Evolutionary conservation across 2,113 vertebrate species (phyloP), one percentile per base, ranked within the genome.

Genomic region (Morphnarchus princeps): DNA sequence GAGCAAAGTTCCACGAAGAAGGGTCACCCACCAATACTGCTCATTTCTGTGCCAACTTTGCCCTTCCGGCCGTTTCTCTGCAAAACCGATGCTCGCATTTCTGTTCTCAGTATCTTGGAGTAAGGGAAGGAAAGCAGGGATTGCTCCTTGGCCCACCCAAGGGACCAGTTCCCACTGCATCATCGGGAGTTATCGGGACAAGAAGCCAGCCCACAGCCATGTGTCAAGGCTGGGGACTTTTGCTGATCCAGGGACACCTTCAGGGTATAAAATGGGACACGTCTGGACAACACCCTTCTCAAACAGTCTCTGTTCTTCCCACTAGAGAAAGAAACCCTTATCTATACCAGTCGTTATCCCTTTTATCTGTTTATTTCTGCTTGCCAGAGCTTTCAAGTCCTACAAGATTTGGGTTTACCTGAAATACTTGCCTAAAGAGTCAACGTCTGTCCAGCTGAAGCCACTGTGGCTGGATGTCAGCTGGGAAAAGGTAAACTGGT

Each of bases 131-230:
- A 77, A 55, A 11, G 2, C 31, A 2, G 32, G 70, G 82, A 10
- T 8, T 5, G 7, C 34, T 16, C 40, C 31, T 4, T 3, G 9
- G 43, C 32, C 32, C 25, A 25, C 13, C 40, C 67, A 26, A 26
- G 34, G 84, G 59, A 31, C 20, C 40, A 3, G 19, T 5, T 88
- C 84, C 80, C 66, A 28, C 11, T 6, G 6, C 20, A 7, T 7
- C 82, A 20, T 4, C n/a, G 5, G 25, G 49, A 45, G 42, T 7
- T 25, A 32, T 3, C 0, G 5, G 59, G 2, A 7, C 0, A 0
- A 62, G 66, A n/a, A 45, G 11, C 17, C 77, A 80, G 63, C 73
- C 50, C 32, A 4, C 13, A 17, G 26, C 86, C 9, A 0, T 5
- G 42, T 5, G 1, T 3, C 63, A 28, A 12, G 63, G 42, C 49